A percentile compares a stretch with the other conserved stretches of the same genome.
Evolutionary conservation across 2,888 invertebrate species (phyloP).

Genomic region (Suillia variegata): DNA sequence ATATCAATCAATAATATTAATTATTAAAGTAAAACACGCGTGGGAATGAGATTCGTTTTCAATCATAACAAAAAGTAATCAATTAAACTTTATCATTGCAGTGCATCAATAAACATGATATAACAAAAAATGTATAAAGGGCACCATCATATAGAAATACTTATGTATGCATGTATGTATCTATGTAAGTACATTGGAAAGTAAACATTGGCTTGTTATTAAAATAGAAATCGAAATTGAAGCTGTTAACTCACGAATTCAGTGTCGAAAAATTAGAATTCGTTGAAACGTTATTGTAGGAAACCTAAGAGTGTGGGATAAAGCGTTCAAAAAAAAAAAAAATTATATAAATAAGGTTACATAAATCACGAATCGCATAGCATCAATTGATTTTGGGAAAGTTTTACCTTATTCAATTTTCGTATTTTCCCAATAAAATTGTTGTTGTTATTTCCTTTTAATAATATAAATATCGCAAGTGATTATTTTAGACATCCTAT

Average conservation of each 20-base stretch:
- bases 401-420: no score
- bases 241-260: slow-evolving; percentile 34
- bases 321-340: background rate
- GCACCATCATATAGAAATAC: slow-evolving; percentile 25
- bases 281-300: slow-evolving; percentile 8
- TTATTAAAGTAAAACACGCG: no score
- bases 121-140: slow-evolving; percentile 17
- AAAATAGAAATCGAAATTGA: slow-evolving; percentile 11
- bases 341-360: slow-evolving; percentile 1
- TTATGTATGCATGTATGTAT: no score
- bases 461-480: no score
- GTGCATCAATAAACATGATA: slow-evolving; percentile 38
- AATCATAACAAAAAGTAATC: slow-evolving; percentile 36
- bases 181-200: no score
- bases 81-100: slow-evolving; percentile 50
- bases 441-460: no score
- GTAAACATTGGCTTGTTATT: slow-evolving; percentile 29
- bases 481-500: no score
- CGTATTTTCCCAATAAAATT: no score
- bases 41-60: slow-evolving; percentile 47
- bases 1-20: no score
- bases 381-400: background rate
- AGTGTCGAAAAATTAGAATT: slow-evolving; percentile 31
- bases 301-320: no score
- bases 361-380: background rate